Evolutionary conservation across 2,888 invertebrate genomes (phyloP), one percentile per base, ranked within the genome.

Genomic region (Hirtodrosophila trivittata): DNA sequence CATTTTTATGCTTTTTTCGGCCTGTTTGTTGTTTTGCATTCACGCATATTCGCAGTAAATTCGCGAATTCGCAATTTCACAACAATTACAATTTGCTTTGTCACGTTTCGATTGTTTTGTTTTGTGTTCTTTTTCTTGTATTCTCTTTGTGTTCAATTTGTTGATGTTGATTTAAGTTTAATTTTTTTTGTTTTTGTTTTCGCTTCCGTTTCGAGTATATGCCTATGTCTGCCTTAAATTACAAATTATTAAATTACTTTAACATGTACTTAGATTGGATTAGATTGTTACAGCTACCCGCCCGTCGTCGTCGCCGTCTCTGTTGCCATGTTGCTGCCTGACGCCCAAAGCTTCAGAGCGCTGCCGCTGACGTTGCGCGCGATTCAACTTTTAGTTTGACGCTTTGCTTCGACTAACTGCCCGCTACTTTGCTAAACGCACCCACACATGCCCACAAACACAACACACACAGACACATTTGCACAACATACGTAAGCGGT

Each of bases 241-340:
- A 81, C 59, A 86, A 81, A 86, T 84, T 82, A 73, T 82, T 82
- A 82, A 82, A 82, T 82, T 82, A 82, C 66, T 82, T 86, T 82
- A 82, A 82, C 86, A 84, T 73, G 74, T 80, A 80, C 80, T 80
- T 82, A 82, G 77, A 82, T 82, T 82, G 86, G 86, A 86, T 82
- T 82, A 86, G 86, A 86, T 82, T 82, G 85, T 86, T 82, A 82
- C 81, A 86, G 87, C 82, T 86, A 82, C 87, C 87, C 82, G 85
- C 86, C 82, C 85, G 60, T 81, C 69, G 78, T 13, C 18, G 18
- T 21, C 5, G 18, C 46, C 46, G 30, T 33, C 28, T 4, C 28
- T 9, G 28, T 28, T 5, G 7, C 28, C 28, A 3, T 28, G 1
- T 21, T 21, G 18, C 18, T 21, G 18, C 18, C 18, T 5, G 18